Evolutionary conservation across 2,888 invertebrate genomes (phyloP), one percentile per base, ranked within the genome.

Genomic region (Digitonthophagus gazella): DNA sequence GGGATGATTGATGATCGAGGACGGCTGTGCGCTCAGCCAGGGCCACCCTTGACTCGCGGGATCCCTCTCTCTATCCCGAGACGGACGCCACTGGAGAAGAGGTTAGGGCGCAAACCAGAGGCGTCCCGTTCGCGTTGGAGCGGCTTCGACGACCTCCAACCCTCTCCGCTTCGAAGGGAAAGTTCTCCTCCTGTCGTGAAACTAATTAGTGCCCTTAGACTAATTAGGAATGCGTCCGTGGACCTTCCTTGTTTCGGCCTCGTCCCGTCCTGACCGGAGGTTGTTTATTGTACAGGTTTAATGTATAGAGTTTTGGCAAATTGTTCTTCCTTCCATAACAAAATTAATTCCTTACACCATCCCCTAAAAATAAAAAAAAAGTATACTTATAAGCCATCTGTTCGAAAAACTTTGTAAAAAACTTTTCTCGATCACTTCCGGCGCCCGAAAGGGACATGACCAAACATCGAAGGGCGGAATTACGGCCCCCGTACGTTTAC

Each of bases 1-100:
- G 78, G 82, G 78, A 86, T 87, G 87, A 87, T 87, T 86, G 87
- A 87, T 86, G 87, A 86, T 85, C 83, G 81, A 82, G 83, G 83
- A 83, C 84, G 84, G 84, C 84, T 83, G 80, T 77, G 76, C 75
- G 75, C 71, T 64, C 18, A 16, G 58, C 74, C 78, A 76, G 77
- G 77, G 77, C 79, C 79, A 80, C 80, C 80, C 80, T 80, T 79
- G 79, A 80, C 78, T 79, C 81, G 77, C 80, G 72, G 80, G 79
- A 78, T 80, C 78, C 78, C 61, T 79, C 79, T 76, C 75, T 78
- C 76, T 75, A 76, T 76, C 61, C 61, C 18, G 18, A 15, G 3
- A 20, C 18, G 18, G 15, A 61, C n/a, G 61, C n/a, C 16, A 15
- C 18, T 19, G 20, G n/a, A 44, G 28, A 44, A 44, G 28, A 44